These are phyloP conservation scores for Drosophila azteca DNA, from an alignment of 1,140 invertebrate species.

Conservation along the genomic window DNA sequence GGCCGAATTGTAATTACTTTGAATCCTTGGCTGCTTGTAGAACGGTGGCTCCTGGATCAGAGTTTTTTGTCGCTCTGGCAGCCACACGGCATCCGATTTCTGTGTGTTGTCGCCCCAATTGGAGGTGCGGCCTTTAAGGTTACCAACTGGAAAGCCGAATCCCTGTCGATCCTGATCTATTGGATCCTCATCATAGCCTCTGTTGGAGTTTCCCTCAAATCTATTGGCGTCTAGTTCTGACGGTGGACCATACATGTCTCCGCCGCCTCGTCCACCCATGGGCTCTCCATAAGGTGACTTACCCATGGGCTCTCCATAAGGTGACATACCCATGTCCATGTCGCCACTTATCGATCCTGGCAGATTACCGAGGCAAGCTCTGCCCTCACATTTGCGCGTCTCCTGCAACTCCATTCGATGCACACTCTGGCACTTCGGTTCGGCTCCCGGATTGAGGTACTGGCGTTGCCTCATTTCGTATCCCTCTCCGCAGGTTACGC, in stretches of 20 bases:
- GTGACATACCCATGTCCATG: constrained; percentile 7
- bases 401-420: constrained; percentile 51
- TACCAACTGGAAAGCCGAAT: constrained; percentile 42
- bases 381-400: constrained; percentile 42
- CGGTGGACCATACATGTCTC: constrained; percentile 12
- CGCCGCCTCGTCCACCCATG: neutral
- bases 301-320: constrained; percentile 28
- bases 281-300: constrained; percentile 21
- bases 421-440: constrained; percentile 56
- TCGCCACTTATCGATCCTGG: constrained; percentile 19
- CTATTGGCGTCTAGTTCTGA: constrained; percentile 18
- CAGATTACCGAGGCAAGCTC: constrained; percentile 52
- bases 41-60: neutral
- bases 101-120: constrained; percentile 26
- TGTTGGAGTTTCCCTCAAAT: constrained; percentile 21
- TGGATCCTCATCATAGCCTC: constrained; percentile 22
- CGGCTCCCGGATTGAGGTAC: constrained; percentile 56
- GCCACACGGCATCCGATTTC: constrained; percentile 6
- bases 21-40: neutral
- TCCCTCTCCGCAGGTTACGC: constrained; percentile 86
- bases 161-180: neutral
- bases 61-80: constrained; percentile 23
- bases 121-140: constrained; percentile 44
- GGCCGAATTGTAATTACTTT: neutral
- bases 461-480: constrained; percentile 54